These are phyloP conservation scores for Coregonus ussuriensis DNA, from an alignment of 2,797 vertebrate species.

Conservation along the genomic window DNA sequence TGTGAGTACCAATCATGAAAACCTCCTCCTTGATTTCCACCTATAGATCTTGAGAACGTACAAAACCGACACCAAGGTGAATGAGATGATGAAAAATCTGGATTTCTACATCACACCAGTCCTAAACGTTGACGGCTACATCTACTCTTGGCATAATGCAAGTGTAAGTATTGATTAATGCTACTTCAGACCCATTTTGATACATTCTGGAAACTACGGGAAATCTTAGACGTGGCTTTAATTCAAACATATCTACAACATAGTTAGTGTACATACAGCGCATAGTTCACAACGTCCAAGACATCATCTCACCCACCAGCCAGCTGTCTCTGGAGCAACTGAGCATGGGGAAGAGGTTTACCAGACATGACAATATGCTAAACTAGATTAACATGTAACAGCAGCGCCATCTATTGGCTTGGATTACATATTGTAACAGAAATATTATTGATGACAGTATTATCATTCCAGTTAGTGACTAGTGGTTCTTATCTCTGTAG, in stretches of 20 bases:
- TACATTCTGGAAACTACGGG: background rate
- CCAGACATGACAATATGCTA: too few relatives aligned
- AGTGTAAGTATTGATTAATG: constrained; percentile 47
- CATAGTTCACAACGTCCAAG: too few relatives aligned
- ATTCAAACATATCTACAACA: too few relatives aligned
- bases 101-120: constrained; percentile 85
- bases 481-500: constrained; percentile 50
- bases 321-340: too few relatives aligned
- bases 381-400: background rate
- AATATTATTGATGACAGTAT: background rate
- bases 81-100: constrained; percentile 72
- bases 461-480: background rate
- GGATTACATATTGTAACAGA: background rate
- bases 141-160: constrained; percentile 65
- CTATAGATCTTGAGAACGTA: constrained; percentile 78
- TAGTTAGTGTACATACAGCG: too few relatives aligned
- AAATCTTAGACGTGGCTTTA: too few relatives aligned
- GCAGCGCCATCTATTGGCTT: background rate
- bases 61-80: constrained; percentile 71
- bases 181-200: background rate
- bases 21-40: too few relatives aligned
- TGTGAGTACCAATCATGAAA: too few relatives aligned
- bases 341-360: too few relatives aligned
- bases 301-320: too few relatives aligned
- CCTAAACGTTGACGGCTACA: constrained; percentile 74